Conservation (phyloP, 2,888 invertebrate species). For the Drosophila greeni region DNA sequence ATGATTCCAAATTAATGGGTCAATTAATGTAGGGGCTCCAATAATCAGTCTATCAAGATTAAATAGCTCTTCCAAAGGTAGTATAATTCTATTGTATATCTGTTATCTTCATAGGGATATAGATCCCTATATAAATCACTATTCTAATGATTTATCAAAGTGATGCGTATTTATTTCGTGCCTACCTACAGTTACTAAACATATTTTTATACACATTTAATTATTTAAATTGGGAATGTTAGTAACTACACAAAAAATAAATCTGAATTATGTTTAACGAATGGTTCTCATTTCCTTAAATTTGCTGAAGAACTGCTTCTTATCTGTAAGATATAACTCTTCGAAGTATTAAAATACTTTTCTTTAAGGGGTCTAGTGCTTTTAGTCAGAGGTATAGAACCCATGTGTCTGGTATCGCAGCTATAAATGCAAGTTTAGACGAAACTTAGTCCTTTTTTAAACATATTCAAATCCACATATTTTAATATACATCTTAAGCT, state of each 20-base stretch:
- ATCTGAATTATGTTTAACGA: no score
- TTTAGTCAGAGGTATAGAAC: no score
- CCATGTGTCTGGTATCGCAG: no score
- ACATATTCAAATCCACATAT: no score
- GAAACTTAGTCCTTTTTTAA: no score
- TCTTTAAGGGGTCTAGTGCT: no score
- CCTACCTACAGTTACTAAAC: no score
- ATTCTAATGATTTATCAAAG: conserved; percentile 13
- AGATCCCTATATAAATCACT: background rate
- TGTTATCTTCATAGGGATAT: conserved; percentile 1
- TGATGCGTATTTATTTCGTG: background rate
- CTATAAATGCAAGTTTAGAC: no score
- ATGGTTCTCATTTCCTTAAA: background rate
- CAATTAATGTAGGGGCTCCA: conserved; percentile 5
- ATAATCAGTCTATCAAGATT: conserved; percentile 7
- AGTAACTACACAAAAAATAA: background rate
- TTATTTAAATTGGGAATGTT: background rate
- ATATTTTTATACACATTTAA: background rate
- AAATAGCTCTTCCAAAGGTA: background rate
- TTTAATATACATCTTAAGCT: no score
- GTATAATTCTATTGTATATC: conserved; percentile 13
- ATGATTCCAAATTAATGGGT: conserved; percentile 4
- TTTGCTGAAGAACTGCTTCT: no score
- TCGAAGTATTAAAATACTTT: no score
- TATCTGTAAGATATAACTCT: no score